Percentiles rank a stretch among this genome's conserved stretches.
These are phyloP conservation scores for Aphidius colemani DNA, from an alignment of 2,888 invertebrate genomes.

Conservation along the genomic window DNA sequence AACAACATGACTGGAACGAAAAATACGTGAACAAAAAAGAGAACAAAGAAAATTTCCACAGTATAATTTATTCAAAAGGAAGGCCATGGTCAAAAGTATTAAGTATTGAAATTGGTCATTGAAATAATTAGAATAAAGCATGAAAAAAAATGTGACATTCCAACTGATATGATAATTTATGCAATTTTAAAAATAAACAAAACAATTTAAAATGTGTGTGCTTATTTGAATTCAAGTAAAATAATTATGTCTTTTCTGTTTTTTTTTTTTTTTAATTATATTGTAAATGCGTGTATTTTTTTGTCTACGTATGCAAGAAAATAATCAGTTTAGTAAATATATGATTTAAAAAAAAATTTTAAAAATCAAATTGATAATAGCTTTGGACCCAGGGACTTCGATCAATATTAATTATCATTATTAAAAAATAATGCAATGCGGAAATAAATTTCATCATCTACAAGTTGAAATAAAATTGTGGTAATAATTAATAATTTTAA, in stretches of 20 bases:
- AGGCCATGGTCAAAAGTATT: too few species aligned
- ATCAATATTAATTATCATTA: constrained; percentile 34
- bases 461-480: constrained; percentile 11
- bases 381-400: constrained; percentile 21
- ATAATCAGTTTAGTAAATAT: neutral
- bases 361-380: neutral
- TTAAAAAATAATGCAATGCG: constrained; percentile 51
- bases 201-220: too few species aligned
- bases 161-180: too few species aligned
- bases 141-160: too few species aligned
- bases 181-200: too few species aligned
- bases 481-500: constrained; percentile 12
- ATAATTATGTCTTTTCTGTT: too few species aligned
- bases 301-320: neutral
- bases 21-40: neutral
- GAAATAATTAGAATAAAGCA: too few species aligned
- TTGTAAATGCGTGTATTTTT: too few species aligned
- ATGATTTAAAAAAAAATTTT: neutral
- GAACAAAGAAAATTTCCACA: neutral
- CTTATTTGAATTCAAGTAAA: too few species aligned
- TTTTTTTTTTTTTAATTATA: too few species aligned
- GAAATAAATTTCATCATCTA: constrained; percentile 54
- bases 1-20: neutral
- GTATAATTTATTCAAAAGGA: too few species aligned
- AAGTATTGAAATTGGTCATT: too few species aligned